Percentiles rank a stretch among this genome's conserved stretches.
Evolutionary conservation across 2,888 invertebrate genomes (phyloP).

Genomic region (Noctua fimbriata): DNA sequence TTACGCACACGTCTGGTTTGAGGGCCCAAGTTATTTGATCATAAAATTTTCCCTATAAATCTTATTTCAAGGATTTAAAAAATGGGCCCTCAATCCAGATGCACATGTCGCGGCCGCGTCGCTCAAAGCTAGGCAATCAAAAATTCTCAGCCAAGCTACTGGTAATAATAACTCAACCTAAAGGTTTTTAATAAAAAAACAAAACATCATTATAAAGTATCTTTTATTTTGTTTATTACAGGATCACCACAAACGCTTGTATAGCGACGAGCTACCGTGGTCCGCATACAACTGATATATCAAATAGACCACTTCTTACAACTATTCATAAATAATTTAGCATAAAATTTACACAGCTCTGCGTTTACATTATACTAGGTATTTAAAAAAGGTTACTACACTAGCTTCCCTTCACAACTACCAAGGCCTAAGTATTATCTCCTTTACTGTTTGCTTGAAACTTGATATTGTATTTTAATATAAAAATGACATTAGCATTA

Average conservation of each 20-base stretch:
- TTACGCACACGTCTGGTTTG: too few relatives aligned
- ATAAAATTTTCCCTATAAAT: too few relatives aligned
- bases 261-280: slow-evolving; percentile 74
- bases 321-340: slow-evolving; percentile 87
- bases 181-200: slow-evolving; percentile 50
- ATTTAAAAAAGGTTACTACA: slow-evolving; percentile 63
- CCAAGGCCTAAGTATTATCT: slow-evolving; percentile 68
- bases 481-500: slow-evolving; percentile 7
- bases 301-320: slow-evolving; percentile 78
- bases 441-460: slow-evolving; percentile 48
- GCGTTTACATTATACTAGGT: slow-evolving; percentile 69
- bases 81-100: too few relatives aligned
- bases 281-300: slow-evolving; percentile 74
- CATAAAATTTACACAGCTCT: slow-evolving; percentile 83
- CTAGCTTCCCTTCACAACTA: slow-evolving; percentile 67
- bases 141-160: neutral
- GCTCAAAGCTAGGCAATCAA: neutral
- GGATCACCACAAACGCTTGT: slow-evolving; percentile 76
- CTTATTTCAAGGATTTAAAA: too few relatives aligned
- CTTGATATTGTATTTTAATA: slow-evolving; percentile 52
- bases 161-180: neutral
- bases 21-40: too few relatives aligned
- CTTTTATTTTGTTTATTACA: slow-evolving; percentile 83
- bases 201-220: slow-evolving; percentile 75
- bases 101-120: neutral